Percentiles rank a stretch among this genome's conserved stretches.
Evolutionary conservation across 1,140 invertebrate genomes (phyloP).

Genomic region (Drosophila fuyamai): DNA sequence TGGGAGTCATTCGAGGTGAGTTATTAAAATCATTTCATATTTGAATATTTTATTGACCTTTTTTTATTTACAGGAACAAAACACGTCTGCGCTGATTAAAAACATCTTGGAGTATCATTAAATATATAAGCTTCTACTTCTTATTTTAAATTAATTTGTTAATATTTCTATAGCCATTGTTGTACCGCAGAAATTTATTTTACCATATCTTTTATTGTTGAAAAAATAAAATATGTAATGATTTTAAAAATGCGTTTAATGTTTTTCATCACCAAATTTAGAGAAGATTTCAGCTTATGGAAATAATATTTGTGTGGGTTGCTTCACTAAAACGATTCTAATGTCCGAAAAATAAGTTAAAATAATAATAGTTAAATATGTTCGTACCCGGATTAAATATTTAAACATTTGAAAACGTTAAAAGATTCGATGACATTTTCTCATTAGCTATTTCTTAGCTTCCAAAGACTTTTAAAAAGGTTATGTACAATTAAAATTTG

Average conservation of each 20-base stretch:
- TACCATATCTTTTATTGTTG: neutral
- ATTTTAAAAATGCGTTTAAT: neutral
- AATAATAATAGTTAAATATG: too few relatives aligned
- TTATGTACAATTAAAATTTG: too few relatives aligned
- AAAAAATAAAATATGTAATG: conserved; percentile 4
- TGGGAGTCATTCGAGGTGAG: conserved; percentile 11
- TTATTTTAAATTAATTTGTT: too few relatives aligned
- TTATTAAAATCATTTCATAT: neutral
- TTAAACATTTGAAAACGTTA: too few relatives aligned
- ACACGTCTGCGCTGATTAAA: neutral
- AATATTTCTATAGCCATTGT: neutral
- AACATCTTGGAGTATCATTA: neutral
- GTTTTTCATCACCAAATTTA: neutral
- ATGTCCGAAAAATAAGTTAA: too few relatives aligned
- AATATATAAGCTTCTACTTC: neutral
- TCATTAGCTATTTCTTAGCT: too few relatives aligned
- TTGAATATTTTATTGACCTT: neutral
- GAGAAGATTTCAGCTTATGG: too few relatives aligned
- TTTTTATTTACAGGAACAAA: neutral
- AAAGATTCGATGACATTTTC: too few relatives aligned
- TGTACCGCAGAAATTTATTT: neutral
- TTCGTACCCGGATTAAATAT: too few relatives aligned
- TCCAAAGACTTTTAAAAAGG: too few relatives aligned
- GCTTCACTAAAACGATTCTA: too few relatives aligned
- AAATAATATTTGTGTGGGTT: too few relatives aligned